These are phyloP conservation scores for Listronotus oregonensis DNA, from an alignment of 1,140 invertebrate genomes.

Conservation along the genomic window DNA sequence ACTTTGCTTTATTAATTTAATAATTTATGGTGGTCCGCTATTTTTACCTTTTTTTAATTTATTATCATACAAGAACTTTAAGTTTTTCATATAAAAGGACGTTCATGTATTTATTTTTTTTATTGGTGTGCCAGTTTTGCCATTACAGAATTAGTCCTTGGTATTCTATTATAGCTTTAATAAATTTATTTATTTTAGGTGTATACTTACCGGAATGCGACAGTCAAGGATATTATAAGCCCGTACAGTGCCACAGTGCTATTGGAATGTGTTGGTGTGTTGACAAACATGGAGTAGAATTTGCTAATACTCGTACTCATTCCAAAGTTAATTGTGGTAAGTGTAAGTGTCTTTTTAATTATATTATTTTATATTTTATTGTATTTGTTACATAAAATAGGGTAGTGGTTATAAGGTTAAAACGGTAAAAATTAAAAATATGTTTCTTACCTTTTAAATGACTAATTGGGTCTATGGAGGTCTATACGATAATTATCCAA, in stretches of 20 bases:
- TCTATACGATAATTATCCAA: too few relatives aligned
- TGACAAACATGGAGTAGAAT: slow-evolving; percentile 88
- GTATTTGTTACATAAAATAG: neutral
- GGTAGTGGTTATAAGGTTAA: slow-evolving; percentile 22
- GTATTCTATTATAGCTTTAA: neutral
- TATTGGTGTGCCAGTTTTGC: too few relatives aligned
- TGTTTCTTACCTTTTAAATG: too few relatives aligned
- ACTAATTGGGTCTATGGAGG: too few relatives aligned
- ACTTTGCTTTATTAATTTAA: too few relatives aligned
- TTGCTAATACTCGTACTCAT: slow-evolving; percentile 78
- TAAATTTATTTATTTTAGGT: slow-evolving; percentile 57
- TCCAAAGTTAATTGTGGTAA: slow-evolving; percentile 87
- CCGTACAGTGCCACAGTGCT: slow-evolving; percentile 82
- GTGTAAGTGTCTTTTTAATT: slow-evolving; percentile 42
- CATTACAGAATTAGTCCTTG: too few relatives aligned
- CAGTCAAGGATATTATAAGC: slow-evolving; percentile 81
- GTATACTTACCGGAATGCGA: slow-evolving; percentile 85
- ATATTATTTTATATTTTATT: neutral
- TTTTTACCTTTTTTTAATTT: too few relatives aligned
- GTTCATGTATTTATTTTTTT: too few relatives aligned
- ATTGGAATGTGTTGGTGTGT: slow-evolving; percentile 92
- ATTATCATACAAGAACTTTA: too few relatives aligned
- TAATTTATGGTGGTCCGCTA: too few relatives aligned
- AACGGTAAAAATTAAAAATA: too few relatives aligned
- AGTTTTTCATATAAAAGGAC: too few relatives aligned